Conservation (phyloP, 2,797 vertebrate species). For the Bryconaethiops microstoma region DNA sequence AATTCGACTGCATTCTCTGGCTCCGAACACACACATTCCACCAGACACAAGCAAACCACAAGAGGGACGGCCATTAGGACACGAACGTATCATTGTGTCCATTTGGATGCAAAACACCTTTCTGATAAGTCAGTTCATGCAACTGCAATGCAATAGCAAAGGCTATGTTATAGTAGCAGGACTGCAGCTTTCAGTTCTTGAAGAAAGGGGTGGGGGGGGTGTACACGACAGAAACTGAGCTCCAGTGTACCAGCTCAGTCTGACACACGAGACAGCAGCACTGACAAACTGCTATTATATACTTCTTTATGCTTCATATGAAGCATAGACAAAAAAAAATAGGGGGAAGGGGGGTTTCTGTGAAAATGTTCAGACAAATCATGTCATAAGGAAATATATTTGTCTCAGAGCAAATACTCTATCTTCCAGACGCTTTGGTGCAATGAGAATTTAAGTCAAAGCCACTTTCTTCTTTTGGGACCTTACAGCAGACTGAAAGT, state of each 20-base stretch:
- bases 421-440: slow-evolving; percentile 18
- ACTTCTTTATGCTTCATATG: slow-evolving; percentile 18
- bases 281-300: slow-evolving; percentile 6
- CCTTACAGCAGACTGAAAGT: slow-evolving; percentile 5
- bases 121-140: slow-evolving; percentile 35
- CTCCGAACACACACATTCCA: slow-evolving; percentile 16
- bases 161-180: slow-evolving; percentile 24
- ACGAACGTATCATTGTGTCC: slow-evolving; percentile 23
- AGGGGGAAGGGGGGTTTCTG: neutral
- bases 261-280: slow-evolving; percentile 22
- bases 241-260: slow-evolving; percentile 32
- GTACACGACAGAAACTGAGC: slow-evolving; percentile 2
- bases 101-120: slow-evolving; percentile 36
- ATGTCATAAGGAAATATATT: neutral
- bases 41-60: slow-evolving; percentile 30
- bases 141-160: slow-evolving; percentile 40
- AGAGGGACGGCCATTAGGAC: slow-evolving; percentile 22
- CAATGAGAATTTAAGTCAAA: slow-evolving; percentile 21
- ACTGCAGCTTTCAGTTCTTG: slow-evolving; percentile 35
- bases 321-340: slow-evolving; percentile 5
- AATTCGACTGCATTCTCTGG: slow-evolving; percentile 43
- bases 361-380: neutral
- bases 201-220: neutral
- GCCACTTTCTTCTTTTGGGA: neutral
- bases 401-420: neutral